Base-by-base conservation (phyloP, 2,888 invertebrate genomes). In the Teleogryllus oceanicus region DNA sequence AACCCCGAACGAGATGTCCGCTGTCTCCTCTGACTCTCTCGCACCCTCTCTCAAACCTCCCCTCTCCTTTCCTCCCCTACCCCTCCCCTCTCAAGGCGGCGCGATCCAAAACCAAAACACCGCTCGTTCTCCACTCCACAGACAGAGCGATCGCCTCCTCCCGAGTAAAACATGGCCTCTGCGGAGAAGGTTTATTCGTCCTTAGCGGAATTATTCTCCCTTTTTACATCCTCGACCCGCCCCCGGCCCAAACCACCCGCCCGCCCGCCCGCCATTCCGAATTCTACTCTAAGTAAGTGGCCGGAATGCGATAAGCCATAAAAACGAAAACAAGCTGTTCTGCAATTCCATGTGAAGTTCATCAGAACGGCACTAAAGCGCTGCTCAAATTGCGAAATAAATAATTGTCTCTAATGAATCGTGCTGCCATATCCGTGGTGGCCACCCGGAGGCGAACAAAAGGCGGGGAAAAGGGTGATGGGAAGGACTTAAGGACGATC, bases 131-230 rank as follows among this genome's bases (percentile, higher is more conserved):
- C 62, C 62, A 62, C n/a, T 62, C 62, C 16, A 8, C 62, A 13
- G n/a, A n/a, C 62, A n/a, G 62, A 62, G 62, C n/a, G 62, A 62
- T 62, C 13, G 62, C n/a, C 62, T 37, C 62, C 16, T 4, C 62
- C 62, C 16, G n/a, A 13, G 62, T 62, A 62, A 62, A 62, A 62
- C 62, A 62, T 16, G 13, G 62, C 62, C 62, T 62, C n/a, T 62
- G 62, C 62, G 62, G 62, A 62, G 62, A 62, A 62, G 62, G 62
- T 62, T 62, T 62, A 62, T 62, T 62, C 62, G 62, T 62, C 62
- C 62, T 62, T 62, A 62, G 62, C 62, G 62, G 62, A 62, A 62
- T 62, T 62, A 62, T 62, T 62, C 62, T 13, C 62, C 8, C 62
- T 62, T 62, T 62, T 62, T 62, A 62, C n/a, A 18, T 37, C 62